Evolutionary conservation across 2,888 invertebrate genomes (phyloP).

Genomic region (Clostera curtula): DNA sequence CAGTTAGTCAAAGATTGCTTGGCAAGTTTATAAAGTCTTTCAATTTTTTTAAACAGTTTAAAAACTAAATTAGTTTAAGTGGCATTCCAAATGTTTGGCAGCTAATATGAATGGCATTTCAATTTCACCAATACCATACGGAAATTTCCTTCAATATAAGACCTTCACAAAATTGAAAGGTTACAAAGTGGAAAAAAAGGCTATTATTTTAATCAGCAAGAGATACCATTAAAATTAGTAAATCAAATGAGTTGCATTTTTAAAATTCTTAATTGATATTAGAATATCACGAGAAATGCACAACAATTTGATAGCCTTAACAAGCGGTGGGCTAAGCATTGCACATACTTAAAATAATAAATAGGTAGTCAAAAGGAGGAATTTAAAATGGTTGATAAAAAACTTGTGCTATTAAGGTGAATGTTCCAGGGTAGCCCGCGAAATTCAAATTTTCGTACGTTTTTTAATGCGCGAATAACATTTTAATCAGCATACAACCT

Average conservation of each 20-base stretch:
- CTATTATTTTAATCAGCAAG: too few relatives aligned
- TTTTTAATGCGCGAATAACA: too few relatives aligned
- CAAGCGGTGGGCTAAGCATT: conserved; percentile 28
- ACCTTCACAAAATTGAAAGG: too few relatives aligned
- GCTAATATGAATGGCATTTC: too few relatives aligned
- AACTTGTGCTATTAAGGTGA: conserved; percentile 17
- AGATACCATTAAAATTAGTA: too few relatives aligned
- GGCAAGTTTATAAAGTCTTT: conserved; percentile 41
- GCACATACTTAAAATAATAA: conserved; percentile 19
- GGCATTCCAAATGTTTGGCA: not conserved
- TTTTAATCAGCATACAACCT: too few relatives aligned
- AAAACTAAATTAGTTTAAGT: conserved; percentile 1
- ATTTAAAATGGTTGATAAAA: conserved; percentile 8
- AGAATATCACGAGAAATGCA: conserved; percentile 1
- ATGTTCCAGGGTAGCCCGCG: too few relatives aligned
- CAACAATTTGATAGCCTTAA: conserved; percentile 9
- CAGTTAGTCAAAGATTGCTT: conserved; percentile 35
- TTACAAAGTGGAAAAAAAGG: too few relatives aligned
- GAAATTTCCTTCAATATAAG: too few relatives aligned
- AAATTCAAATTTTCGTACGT: conserved; percentile 5
- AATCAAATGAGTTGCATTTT: too few relatives aligned
- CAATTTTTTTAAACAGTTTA: conserved; percentile 11
- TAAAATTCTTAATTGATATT: too few relatives aligned
- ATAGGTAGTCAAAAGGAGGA: conserved; percentile 14
- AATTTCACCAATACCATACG: too few relatives aligned